These are phyloP conservation scores for Epinotia brunnichana DNA, from an alignment of 2,888 invertebrate genomes.

Conservation along the genomic window DNA sequence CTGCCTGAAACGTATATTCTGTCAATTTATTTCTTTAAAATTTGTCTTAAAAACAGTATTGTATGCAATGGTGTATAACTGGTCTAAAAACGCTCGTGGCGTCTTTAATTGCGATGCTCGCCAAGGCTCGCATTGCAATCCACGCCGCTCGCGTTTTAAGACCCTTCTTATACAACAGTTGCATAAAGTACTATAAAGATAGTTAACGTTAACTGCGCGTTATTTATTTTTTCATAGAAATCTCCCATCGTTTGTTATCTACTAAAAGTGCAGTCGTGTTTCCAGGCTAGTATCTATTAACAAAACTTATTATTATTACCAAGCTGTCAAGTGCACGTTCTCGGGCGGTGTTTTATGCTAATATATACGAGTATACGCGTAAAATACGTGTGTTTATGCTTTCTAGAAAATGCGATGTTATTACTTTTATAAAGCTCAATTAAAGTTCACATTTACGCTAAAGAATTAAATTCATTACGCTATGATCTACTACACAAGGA, in stretches of 20 bases:
- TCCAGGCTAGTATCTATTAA: not conserved
- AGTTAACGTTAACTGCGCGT: conserved; percentile 3
- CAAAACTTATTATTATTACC: conserved; percentile 4
- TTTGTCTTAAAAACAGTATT: too few species aligned
- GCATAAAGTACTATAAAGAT: too few species aligned
- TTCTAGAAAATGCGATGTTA: not conserved
- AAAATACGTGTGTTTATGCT: not conserved
- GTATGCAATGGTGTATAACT: too few species aligned
- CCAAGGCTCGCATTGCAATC: too few species aligned
- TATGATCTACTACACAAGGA: conserved; percentile 27
- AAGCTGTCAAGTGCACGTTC: not conserved
- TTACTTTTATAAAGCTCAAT: conserved; percentile 6
- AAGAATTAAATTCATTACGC: conserved; percentile 12
- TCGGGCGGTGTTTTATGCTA: not conserved
- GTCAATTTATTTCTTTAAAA: too few species aligned
- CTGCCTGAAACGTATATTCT: too few species aligned
- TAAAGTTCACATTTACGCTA: conserved; percentile 2
- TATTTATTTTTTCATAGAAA: conserved; percentile 10
- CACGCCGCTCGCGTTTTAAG: too few species aligned
- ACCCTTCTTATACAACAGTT: too few species aligned
- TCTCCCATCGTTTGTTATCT: not conserved
- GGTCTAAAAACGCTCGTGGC: too few species aligned
- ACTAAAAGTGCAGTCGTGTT: conserved; percentile 2
- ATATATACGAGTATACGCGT: not conserved
- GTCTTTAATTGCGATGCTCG: too few species aligned